Percentiles rank a stretch among this genome's conserved stretches.
Evolutionary conservation across 2,797 vertebrate genomes (phyloP).

Genomic region (Podargus strigoides): DNA sequence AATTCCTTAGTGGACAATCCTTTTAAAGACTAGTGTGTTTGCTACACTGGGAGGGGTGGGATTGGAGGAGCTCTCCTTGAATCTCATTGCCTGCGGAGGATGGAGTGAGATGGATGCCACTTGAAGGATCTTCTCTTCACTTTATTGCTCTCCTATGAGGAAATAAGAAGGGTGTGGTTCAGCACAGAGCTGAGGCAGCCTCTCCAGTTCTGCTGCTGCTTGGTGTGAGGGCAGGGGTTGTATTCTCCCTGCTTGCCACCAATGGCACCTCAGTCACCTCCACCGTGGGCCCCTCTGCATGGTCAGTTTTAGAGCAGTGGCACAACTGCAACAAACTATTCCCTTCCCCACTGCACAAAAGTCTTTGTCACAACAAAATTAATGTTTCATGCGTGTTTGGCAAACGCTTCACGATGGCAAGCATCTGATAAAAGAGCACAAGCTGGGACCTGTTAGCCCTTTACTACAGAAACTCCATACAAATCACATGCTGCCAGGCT

Average conservation of each 20-base stretch:
- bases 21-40: not conserved
- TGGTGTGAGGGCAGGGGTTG: not conserved
- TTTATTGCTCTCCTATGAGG: not conserved
- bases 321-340: not conserved
- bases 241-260: not conserved
- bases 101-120: not conserved
- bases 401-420: not conserved
- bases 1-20: not conserved
- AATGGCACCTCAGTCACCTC: not conserved
- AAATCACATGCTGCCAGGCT: not conserved
- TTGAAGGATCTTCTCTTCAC: not conserved
- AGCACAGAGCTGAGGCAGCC: not conserved
- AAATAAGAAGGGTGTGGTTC: not conserved
- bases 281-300: not conserved
- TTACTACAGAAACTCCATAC: not conserved
- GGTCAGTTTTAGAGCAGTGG: not conserved
- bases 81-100: not conserved
- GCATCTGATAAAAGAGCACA: conserved; percentile 35
- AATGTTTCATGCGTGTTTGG: not conserved
- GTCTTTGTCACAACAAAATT: not conserved
- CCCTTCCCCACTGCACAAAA: not conserved
- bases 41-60: not conserved
- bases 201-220: not conserved
- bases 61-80: not conserved
- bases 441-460: conserved; percentile 33